These are phyloP conservation scores for Campylomormyrus numenius DNA, from an alignment of 2,113 vertebrate species.

Conservation along the genomic window DNA sequence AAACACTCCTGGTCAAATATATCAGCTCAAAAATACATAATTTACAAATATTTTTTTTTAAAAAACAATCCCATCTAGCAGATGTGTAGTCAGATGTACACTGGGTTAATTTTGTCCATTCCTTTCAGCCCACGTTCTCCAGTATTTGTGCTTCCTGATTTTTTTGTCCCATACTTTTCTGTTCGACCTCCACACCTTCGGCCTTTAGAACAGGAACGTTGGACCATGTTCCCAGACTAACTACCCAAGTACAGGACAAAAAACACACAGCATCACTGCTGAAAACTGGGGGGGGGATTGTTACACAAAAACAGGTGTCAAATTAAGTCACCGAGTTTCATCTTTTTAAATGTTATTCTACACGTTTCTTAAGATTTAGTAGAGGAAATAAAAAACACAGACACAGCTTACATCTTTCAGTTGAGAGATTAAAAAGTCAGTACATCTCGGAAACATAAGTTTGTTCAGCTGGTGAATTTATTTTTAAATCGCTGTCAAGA, in stretches of 20 bases:
- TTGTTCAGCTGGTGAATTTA: slow-evolving; percentile 12
- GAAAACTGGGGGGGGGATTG: not conserved
- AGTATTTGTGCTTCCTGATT: slow-evolving; percentile 7
- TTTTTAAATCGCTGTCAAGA: not conserved
- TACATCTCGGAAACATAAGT: not conserved
- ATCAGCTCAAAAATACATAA: not conserved
- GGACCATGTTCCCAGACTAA: not conserved
- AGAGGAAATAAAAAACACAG: not conserved
- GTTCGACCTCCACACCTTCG: not conserved
- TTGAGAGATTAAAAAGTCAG: not conserved
- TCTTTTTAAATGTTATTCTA: not conserved
- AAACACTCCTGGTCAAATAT: not conserved
- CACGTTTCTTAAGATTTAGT: too few species aligned
- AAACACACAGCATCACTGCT: not conserved
- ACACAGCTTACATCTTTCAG: not conserved
- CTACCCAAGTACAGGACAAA: not conserved
- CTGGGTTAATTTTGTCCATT: not conserved
- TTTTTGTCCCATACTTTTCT: not conserved
- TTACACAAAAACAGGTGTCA: not conserved
- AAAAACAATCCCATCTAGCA: not conserved
- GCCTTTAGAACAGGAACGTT: not conserved
- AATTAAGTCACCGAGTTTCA: not conserved
- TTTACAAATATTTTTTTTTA: not conserved
- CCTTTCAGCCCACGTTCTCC: not conserved
- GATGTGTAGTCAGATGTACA: not conserved